Conservation (phyloP, 2,113 vertebrate genomes). For the Mesocricetus auratus region DNA sequence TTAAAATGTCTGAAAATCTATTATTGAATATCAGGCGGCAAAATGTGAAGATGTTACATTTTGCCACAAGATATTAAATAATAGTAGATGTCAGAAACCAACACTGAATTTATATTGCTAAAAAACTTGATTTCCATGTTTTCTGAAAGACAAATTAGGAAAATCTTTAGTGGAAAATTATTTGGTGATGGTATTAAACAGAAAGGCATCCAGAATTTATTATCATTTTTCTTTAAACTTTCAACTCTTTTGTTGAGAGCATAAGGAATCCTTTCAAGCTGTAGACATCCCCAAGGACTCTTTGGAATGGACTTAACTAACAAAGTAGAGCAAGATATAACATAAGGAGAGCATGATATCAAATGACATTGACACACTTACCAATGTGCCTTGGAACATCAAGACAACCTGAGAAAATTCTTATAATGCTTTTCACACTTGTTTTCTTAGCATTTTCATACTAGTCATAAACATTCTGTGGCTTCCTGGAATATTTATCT, state of each 20-base stretch:
- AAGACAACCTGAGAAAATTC: background rate
- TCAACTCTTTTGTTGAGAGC: background rate
- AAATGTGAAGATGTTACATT: background rate
- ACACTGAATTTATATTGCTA: slow-evolving; percentile 12
- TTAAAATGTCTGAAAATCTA: slow-evolving; percentile 31
- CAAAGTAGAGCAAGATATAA: no score
- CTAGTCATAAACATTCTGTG: background rate
- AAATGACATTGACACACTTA: background rate
- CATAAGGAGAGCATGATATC: background rate
- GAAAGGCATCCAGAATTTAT: background rate
- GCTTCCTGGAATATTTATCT: background rate
- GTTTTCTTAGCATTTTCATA: background rate
- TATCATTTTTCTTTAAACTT: background rate
- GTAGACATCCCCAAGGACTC: background rate
- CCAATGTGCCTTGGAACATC: background rate
- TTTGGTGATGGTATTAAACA: background rate
- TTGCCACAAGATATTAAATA: no score
- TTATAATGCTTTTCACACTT: background rate
- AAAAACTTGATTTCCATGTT: background rate
- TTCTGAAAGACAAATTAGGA: slow-evolving; percentile 34
- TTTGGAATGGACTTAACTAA: background rate
- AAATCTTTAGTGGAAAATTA: background rate
- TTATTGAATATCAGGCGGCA: slow-evolving; percentile 58
- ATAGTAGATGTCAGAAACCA: slow-evolving; percentile 2
- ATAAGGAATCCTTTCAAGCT: background rate